Conservation (phyloP, 2,113 vertebrate species). For the Cyprinodon brontotheroides region DNA sequence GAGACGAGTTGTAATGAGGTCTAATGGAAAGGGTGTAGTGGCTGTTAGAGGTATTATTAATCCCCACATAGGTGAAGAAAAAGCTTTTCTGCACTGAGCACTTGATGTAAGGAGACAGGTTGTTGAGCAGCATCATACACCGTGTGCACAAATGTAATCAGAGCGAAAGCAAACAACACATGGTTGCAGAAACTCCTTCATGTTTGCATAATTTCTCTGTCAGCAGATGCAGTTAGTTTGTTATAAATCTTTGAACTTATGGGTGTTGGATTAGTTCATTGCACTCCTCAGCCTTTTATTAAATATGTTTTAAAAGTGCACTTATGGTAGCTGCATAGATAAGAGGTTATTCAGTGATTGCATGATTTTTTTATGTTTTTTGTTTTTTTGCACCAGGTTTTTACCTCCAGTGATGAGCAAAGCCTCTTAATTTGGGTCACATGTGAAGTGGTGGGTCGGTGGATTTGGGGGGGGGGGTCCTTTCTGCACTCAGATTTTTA, state of each 20-base stretch:
- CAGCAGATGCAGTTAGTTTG: slow-evolving; percentile 21
- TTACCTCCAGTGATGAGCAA: slow-evolving; percentile 11
- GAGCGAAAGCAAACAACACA: not conserved
- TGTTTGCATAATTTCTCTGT: slow-evolving; percentile 38
- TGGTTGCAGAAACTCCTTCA: slow-evolving; percentile 2
- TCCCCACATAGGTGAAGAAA: not conserved
- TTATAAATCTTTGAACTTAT: slow-evolving; percentile 28
- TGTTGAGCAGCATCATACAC: not conserved
- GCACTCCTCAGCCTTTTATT: too few species aligned
- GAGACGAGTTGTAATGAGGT: not conserved
- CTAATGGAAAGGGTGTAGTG: not conserved
- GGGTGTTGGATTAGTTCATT: slow-evolving; percentile 8
- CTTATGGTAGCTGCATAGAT: not conserved
- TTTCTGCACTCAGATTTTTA: slow-evolving; percentile 49
- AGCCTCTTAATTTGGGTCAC: slow-evolving; percentile 66
- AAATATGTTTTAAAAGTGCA: not conserved
- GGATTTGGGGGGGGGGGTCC: slow-evolving; percentile 12
- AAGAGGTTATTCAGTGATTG: slow-evolving; percentile 29
- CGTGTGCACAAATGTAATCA: slow-evolving; percentile 25
- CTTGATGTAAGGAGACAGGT: not conserved
- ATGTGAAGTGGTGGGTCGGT: slow-evolving; percentile 38
- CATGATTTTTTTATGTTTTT: not conserved
- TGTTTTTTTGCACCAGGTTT: not conserved
- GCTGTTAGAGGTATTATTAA: not conserved
- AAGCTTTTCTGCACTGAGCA: not conserved